Evolutionary conservation across 2,888 invertebrate genomes (phyloP).

Genomic region (Phanerotoma sp.): DNA sequence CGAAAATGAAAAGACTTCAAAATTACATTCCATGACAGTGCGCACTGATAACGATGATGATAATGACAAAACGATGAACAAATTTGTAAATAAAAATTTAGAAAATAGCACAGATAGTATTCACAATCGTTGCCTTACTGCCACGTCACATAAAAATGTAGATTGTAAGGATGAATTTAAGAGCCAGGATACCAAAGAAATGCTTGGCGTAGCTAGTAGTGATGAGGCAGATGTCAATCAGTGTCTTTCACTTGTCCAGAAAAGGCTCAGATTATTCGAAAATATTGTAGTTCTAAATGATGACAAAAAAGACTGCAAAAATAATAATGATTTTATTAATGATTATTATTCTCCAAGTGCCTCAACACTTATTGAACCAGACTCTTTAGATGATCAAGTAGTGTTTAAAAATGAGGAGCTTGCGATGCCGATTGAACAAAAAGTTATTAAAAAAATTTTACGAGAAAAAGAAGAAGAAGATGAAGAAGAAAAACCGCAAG

Average conservation of each 20-base stretch:
- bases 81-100: conserved; percentile 42
- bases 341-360: not conserved
- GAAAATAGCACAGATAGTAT: conserved; percentile 35
- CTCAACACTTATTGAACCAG: conserved; percentile 10
- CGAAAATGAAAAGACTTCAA: not conserved
- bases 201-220: conserved; percentile 30
- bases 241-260: conserved; percentile 45
- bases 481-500: not conserved
- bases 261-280: conserved; percentile 47
- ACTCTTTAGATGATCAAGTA: conserved; percentile 7
- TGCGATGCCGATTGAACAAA: no score
- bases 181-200: conserved; percentile 48
- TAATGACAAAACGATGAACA: conserved; percentile 28
- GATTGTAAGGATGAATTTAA: conserved; percentile 21
- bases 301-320: not conserved
- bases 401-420: no score
- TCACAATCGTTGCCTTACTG: conserved; percentile 24
- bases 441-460: no score
- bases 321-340: no score
- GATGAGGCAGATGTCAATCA: conserved; percentile 17
- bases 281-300: conserved; percentile 6
- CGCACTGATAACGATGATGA: conserved; percentile 30
- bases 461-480: not conserved
- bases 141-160: conserved; percentile 18
- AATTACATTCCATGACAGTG: conserved; percentile 37